phyloP scores from a whole-genome alignment of 2,113 vertebrate species.

The Globicephala melas region DNA sequence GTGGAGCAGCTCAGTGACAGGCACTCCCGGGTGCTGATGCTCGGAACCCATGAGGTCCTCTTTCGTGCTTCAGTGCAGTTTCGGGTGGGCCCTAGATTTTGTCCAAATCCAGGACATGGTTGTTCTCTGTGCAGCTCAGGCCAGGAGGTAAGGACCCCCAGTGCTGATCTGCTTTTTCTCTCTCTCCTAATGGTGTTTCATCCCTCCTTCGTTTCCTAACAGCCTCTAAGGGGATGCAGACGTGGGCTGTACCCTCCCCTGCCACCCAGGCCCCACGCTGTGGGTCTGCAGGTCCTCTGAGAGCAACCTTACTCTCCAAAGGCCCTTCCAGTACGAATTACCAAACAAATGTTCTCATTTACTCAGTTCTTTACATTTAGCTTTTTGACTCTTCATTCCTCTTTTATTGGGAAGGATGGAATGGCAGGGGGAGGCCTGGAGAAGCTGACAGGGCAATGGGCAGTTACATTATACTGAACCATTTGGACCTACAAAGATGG shows the following conservation, averaged over 20 bases:
- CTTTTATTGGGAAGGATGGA: not conserved
- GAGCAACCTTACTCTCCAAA: not conserved
- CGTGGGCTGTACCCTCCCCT: too few species aligned
- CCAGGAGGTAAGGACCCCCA: not conserved
- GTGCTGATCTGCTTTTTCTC: not conserved
- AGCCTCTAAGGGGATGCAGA: not conserved
- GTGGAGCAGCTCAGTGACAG: not conserved
- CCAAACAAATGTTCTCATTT: not conserved
- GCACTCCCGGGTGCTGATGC: fast-evolving
- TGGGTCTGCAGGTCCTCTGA: not conserved
- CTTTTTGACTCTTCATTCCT: not conserved
- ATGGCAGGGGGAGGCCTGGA: not conserved
- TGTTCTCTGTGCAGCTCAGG: not conserved
- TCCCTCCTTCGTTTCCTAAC: not conserved
- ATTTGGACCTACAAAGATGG: not conserved
- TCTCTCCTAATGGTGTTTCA: not conserved
- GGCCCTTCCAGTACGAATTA: not conserved
- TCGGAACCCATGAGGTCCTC: not conserved
- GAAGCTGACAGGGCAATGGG: not conserved
- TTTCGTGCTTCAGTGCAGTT: not conserved
- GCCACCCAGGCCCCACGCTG: not conserved
- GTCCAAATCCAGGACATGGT: not conserved
- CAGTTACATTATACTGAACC: not conserved
- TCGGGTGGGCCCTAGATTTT: not conserved
- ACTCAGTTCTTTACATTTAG: not conserved